phyloP scores from a whole-genome alignment of 2,888 invertebrate species.

The Drosophila pseudotalamancana region DNA sequence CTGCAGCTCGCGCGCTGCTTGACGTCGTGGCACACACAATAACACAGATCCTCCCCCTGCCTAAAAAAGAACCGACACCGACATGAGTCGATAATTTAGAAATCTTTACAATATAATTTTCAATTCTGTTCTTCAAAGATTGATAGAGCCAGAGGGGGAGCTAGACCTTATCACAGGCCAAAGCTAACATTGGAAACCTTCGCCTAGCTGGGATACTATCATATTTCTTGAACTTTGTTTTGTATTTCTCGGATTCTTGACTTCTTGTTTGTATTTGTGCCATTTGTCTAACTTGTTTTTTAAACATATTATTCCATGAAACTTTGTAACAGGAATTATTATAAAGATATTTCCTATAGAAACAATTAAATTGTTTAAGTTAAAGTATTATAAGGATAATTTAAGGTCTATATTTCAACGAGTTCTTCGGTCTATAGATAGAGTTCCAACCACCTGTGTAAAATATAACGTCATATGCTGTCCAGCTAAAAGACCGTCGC shows the following conservation, averaged over 20 bases:
- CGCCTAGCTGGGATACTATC: constrained; percentile 4
- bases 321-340: not conserved
- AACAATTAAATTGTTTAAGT: too few relatives aligned
- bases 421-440: too few relatives aligned
- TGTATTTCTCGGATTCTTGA: constrained; percentile 12
- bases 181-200: constrained; percentile 17
- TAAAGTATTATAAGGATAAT: too few relatives aligned
- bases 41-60: constrained; percentile 59
- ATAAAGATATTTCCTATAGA: too few relatives aligned
- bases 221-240: constrained; percentile 1
- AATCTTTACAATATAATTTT: constrained; percentile 55
- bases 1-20: constrained; percentile 48
- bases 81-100: constrained; percentile 62
- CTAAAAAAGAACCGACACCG: constrained; percentile 9
- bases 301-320: constrained; percentile 8
- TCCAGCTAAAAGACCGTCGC: not conserved
- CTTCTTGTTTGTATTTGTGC: constrained; percentile 19
- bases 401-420: too few relatives aligned
- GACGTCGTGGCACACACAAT: constrained; percentile 70
- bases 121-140: constrained; percentile 1
- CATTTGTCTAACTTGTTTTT: constrained; percentile 18
- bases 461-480: not conserved
- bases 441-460: not conserved
- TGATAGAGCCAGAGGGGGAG: not conserved
- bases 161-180: not conserved